These are phyloP conservation scores for Trichonephila clavata DNA, from an alignment of 1,140 invertebrate species.

Conservation along the genomic window DNA sequence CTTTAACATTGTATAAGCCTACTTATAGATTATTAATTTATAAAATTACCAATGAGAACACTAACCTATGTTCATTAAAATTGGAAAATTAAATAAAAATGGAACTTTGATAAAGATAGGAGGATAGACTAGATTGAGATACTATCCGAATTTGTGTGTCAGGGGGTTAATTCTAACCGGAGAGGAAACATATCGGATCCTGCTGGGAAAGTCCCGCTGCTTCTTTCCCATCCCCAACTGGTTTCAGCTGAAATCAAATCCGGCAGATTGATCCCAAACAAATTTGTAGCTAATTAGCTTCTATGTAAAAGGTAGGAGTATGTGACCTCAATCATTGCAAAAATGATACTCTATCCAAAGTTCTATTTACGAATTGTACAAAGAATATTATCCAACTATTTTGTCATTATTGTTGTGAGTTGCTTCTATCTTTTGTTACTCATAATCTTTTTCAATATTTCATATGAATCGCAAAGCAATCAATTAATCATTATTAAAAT, in stretches of 20 bases:
- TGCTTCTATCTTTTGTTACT: too few species aligned
- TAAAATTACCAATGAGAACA: too few species aligned
- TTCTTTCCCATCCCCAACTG: neutral
- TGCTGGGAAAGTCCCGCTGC: neutral
- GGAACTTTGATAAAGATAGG: neutral
- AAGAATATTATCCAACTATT: too few species aligned
- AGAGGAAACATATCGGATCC: conserved; percentile 8
- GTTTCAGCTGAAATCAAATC: neutral
- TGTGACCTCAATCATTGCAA: neutral
- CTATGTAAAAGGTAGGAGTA: neutral
- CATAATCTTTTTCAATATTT: too few species aligned
- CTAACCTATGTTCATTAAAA: too few species aligned
- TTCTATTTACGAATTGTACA: too few species aligned
- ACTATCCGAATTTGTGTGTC: conserved; percentile 25
- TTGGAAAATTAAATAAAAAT: neutral
- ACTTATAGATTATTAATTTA: too few species aligned
- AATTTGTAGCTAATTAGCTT: neutral
- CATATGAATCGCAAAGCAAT: too few species aligned
- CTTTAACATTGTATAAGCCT: too few species aligned
- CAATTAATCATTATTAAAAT: too few species aligned
- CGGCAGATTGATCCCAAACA: neutral
- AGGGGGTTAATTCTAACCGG: conserved; percentile 32
- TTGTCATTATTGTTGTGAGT: too few species aligned
- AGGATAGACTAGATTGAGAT: neutral
- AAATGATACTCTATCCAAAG: neutral